These are phyloP conservation scores for Tiliacea aurago DNA, from an alignment of 2,888 invertebrate species.

Conservation along the genomic window DNA sequence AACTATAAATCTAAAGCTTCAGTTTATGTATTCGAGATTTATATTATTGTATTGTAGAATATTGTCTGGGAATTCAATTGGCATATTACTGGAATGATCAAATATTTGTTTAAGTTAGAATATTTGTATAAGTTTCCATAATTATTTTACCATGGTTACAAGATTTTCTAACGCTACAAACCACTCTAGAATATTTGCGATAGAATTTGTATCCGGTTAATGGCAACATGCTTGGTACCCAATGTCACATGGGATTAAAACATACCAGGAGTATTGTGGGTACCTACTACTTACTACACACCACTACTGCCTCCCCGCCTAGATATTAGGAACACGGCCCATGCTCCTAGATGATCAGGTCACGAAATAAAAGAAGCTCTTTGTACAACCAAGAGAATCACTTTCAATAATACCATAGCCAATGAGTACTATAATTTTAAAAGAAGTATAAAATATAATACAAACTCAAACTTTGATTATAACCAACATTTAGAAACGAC, in stretches of 20 bases:
- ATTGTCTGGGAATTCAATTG: slow-evolving; percentile 38
- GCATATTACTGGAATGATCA: slow-evolving; percentile 17
- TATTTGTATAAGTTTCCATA: neutral
- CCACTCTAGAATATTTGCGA: neutral
- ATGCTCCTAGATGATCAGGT: neutral
- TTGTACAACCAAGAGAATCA: neutral
- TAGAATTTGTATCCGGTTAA: neutral
- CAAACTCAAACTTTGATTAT: neutral
- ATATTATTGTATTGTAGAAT: slow-evolving; percentile 15
- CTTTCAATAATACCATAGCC: neutral
- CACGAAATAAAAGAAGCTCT: neutral
- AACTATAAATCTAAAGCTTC: slow-evolving; percentile 20
- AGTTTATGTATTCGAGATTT: slow-evolving; percentile 15
- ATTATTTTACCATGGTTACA: neutral
- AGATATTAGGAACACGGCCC: neutral
- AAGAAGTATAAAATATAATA: neutral
- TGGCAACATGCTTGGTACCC: neutral
- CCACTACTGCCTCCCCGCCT: neutral
- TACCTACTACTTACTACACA: neutral
- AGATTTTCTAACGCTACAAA: neutral
- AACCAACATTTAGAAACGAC: neutral
- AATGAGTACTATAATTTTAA: neutral
- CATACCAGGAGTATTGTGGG: neutral
- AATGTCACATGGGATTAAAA: neutral
- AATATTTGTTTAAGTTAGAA: neutral